Percentiles rank a stretch among this genome's conserved stretches.
Evolutionary conservation across 2,888 invertebrate species (phyloP).

Genomic region (Epirrita christyi): DNA sequence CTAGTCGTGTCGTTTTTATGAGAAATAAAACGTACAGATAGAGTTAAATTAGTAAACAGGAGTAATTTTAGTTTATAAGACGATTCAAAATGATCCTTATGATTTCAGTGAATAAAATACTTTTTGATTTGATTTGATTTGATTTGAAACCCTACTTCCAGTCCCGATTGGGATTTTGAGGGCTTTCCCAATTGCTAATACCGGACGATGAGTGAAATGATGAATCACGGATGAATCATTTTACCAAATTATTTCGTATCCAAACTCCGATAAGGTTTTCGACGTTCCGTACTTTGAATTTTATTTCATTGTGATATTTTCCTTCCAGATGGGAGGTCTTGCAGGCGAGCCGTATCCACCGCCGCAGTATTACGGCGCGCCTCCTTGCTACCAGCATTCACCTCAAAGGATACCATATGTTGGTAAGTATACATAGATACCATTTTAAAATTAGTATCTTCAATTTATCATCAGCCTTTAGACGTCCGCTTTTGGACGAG

Average conservation of each 20-base stretch:
- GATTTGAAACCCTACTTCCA: too few species aligned
- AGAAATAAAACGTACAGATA: too few species aligned
- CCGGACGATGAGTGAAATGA: background rate
- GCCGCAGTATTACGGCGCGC: conserved; percentile 79
- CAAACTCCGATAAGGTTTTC: conserved; percentile 5
- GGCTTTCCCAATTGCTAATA: background rate
- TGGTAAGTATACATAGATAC: conserved; percentile 83
- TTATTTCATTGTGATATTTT: conserved; percentile 12
- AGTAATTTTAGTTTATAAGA: too few species aligned
- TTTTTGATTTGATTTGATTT: too few species aligned
- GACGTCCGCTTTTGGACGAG: too few species aligned
- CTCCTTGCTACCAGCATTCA: conserved; percentile 83
- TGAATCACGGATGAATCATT: conserved; percentile 19
- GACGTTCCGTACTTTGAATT: background rate
- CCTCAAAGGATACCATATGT: conserved; percentile 87
- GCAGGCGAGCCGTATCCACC: conserved; percentile 75
- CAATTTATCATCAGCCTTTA: too few species aligned
- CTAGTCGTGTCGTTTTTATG: background rate
- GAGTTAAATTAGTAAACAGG: too few species aligned
- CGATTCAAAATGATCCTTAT: too few species aligned
- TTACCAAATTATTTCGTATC: background rate
- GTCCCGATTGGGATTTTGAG: background rate
- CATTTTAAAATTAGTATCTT: too few species aligned
- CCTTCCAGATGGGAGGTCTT: conserved; percentile 76
- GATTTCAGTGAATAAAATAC: too few species aligned